Conservation (phyloP, 1,140 invertebrate species). For the Episyrphus balteatus region DNA sequence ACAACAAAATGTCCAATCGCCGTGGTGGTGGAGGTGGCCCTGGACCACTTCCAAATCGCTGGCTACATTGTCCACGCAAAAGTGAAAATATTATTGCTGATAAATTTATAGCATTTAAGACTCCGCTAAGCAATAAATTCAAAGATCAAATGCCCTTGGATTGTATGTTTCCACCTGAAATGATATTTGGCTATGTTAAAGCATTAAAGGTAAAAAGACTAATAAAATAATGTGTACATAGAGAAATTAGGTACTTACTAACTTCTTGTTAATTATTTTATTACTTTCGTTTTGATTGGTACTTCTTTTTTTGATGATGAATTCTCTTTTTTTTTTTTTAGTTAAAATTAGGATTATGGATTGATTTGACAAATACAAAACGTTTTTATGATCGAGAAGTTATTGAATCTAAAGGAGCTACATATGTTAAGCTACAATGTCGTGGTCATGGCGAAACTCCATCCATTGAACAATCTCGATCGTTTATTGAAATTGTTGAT, state of each 20-base stretch:
- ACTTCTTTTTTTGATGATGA: background rate
- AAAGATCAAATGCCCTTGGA: conserved; percentile 69
- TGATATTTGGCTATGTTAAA: conserved; percentile 66
- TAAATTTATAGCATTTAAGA: conserved; percentile 88
- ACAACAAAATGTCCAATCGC: background rate
- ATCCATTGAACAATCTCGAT: conserved; percentile 59
- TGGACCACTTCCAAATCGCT: conserved; percentile 70
- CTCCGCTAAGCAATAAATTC: conserved; percentile 67
- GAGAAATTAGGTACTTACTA: background rate
- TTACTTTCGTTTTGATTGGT: background rate
- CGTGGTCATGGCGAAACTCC: conserved; percentile 75
- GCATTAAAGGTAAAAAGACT: conserved; percentile 50
- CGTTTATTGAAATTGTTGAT: conserved; percentile 67
- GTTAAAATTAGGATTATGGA: conserved; percentile 85
- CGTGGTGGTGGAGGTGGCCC: conserved; percentile 26
- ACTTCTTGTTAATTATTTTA: background rate
- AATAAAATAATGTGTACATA: background rate
- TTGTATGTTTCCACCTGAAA: conserved; percentile 69
- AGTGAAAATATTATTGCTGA: conserved; percentile 57
- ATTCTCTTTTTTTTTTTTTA: conserved; percentile 22
- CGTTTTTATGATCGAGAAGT: conserved; percentile 80
- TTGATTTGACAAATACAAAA: conserved; percentile 91
- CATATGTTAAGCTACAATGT: conserved; percentile 80
- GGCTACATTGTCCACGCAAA: conserved; percentile 87
- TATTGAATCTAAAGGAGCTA: conserved; percentile 61